These are phyloP conservation scores for Amphilophus citrinellus DNA, from an alignment of 2,113 vertebrate genomes.

Conservation along the genomic window DNA sequence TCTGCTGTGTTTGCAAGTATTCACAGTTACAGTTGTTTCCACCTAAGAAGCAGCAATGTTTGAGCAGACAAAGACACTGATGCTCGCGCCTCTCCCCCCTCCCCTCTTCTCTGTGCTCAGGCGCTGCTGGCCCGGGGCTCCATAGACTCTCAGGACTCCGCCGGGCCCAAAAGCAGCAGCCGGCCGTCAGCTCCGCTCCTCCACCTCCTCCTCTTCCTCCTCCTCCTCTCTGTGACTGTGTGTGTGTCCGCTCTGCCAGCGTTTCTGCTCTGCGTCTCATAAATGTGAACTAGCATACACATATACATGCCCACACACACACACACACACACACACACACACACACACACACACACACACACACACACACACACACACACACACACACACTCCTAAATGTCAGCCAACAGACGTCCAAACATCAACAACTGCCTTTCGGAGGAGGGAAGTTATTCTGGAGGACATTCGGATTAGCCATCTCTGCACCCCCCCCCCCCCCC, in stretches of 20 bases:
- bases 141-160: constrained; percentile 57
- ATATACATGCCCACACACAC: background rate
- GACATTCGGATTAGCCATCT: constrained; percentile 18
- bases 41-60: background rate
- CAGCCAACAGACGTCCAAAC: constrained; percentile 40
- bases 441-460: constrained; percentile 35
- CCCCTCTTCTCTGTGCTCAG: constrained; percentile 21
- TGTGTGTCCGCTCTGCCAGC: constrained; percentile 44
- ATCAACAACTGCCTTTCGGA: constrained; percentile 8
- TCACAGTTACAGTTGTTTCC: background rate
- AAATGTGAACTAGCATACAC: constrained; percentile 32
- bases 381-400: constrained; percentile 41
- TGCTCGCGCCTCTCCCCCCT: background rate
- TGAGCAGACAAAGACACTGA: background rate
- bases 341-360: constrained; percentile 10
- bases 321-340: constrained; percentile 8
- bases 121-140: constrained; percentile 63
- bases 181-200: constrained; percentile 17
- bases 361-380: constrained; percentile 8
- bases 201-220: background rate
- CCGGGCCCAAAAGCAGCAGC: constrained; percentile 55
- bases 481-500: background rate
- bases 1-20: background rate
- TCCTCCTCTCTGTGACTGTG: constrained; percentile 34
- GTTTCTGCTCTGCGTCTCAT: constrained; percentile 49